These are phyloP conservation scores for Cordilura impudica DNA, from an alignment of 2,888 invertebrate genomes.

Conservation along the genomic window DNA sequence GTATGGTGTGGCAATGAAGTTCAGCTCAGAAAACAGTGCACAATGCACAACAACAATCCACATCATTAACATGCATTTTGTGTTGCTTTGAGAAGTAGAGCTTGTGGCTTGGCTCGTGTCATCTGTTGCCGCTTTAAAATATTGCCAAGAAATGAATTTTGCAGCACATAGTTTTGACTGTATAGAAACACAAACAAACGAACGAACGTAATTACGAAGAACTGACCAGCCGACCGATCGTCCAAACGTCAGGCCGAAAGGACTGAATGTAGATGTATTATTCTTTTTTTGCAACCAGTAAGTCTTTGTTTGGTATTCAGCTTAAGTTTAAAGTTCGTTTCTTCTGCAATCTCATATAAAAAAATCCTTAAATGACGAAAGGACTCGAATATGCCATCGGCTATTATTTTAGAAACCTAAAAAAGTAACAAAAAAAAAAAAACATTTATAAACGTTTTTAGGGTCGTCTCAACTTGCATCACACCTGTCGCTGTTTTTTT, in stretches of 20 bases:
- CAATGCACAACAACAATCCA: slow-evolving; percentile 28
- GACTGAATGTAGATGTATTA: no score
- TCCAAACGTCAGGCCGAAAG: background rate
- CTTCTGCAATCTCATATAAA: slow-evolving; percentile 27
- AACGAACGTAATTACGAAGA: background rate
- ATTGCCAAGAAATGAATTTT: slow-evolving; percentile 62
- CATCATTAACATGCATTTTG: slow-evolving; percentile 53
- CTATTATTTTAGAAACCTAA: slow-evolving; percentile 19
- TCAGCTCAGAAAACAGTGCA: slow-evolving; percentile 19
- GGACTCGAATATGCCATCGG: slow-evolving; percentile 43
- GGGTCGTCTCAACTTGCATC: slow-evolving; percentile 43
- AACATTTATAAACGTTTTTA: slow-evolving; percentile 53
- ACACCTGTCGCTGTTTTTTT: slow-evolving; percentile 59
- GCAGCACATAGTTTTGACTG: slow-evolving; percentile 47
- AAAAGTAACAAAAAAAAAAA: slow-evolving; percentile 34
- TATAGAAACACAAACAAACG: background rate
- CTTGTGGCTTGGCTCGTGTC: slow-evolving; percentile 63
- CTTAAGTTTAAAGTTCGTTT: background rate
- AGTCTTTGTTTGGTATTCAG: background rate
- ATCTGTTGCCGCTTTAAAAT: slow-evolving; percentile 62
- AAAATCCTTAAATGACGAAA: slow-evolving; percentile 48
- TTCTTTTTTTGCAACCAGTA: background rate
- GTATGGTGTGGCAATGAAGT: background rate
- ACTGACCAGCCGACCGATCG: no score
- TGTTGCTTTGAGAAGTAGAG: slow-evolving; percentile 37